A percentile compares a stretch with the other conserved stretches of the same genome.
Evolutionary conservation across 2,113 vertebrate species (phyloP).

Genomic region (Oncorhynchus kisutch): DNA sequence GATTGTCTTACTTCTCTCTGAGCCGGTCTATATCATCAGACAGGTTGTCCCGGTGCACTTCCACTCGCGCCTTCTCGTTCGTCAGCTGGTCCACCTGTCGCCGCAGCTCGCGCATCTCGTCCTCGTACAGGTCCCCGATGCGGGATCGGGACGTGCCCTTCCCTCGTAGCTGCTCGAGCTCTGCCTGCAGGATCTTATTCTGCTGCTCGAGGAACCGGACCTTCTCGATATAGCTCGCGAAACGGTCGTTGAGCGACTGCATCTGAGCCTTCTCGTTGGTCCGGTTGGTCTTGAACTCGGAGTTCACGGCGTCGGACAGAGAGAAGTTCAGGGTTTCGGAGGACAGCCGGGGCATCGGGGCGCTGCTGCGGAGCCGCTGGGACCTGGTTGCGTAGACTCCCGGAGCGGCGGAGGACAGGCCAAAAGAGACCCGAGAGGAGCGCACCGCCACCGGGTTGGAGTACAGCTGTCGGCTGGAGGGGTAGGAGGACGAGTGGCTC

Average conservation of each 20-base stretch:
- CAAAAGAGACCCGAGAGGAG: conserved; percentile 67
- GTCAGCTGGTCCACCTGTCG: conserved; percentile 90
- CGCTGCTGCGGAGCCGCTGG: conserved; percentile 76
- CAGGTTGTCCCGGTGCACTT: conserved; percentile 91
- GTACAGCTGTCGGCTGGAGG: conserved; percentile 68
- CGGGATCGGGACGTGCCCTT: conserved; percentile 89
- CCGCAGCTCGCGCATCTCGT: conserved; percentile 91
- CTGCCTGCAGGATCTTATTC: conserved; percentile 91
- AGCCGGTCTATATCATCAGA: conserved; percentile 85
- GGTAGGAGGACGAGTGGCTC: conserved; percentile 48
- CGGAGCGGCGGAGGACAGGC: conserved; percentile 73
- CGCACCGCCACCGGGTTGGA: conserved; percentile 78
- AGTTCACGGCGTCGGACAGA: conserved; percentile 88
- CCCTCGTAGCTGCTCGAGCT: conserved; percentile 90
- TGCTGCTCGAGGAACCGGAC: conserved; percentile 95
- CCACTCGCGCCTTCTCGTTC: conserved; percentile 89
- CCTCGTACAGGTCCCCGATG: conserved; percentile 89
- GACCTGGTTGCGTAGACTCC: conserved; percentile 62
- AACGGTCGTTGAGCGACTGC: conserved; percentile 94
- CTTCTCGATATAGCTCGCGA: conserved; percentile 96
- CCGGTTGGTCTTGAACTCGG: conserved; percentile 87
- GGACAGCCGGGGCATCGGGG: conserved; percentile 73
- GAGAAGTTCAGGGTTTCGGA: conserved; percentile 86
- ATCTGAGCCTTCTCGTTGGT: conserved; percentile 93
- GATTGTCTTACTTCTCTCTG: conserved; percentile 82